Evolutionary conservation across 2,113 vertebrate genomes (phyloP), one percentile per base, ranked within the genome.

Genomic region (Echinops telfairi): DNA sequence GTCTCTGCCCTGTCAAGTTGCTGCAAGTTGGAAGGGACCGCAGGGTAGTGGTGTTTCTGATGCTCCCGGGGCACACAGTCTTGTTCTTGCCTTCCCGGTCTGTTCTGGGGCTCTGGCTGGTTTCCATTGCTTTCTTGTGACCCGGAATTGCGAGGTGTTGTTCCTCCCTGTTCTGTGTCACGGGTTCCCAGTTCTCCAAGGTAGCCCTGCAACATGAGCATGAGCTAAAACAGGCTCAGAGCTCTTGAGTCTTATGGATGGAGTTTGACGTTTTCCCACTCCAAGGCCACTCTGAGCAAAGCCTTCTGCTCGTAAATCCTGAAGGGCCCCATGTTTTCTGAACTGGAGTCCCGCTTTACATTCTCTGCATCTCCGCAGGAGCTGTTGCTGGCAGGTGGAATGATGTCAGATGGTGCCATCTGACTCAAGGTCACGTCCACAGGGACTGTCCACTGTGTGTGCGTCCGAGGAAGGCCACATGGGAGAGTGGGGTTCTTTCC

Each of bases 311-410:
- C 57, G 76, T 75, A 40, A 19, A 23, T 16, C 38, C 82, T 47
- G 10, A n/a, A 14, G 2, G 23, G 60, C 23, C 33, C 71, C 70
- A 53, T 81, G 25, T 58, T 92, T 60, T 92, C 87, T 68, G 81
- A 78, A 62, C 40, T 9, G 12, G 47, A 88, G 31, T 78, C 83
- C 85, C 17, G 17, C 68, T 68, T 27, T 43, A 20, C 27, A 92
- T 89, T 58, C 68, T 93, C 57, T 29, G 60, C 47, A 62, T 87
- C 53, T 90, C 47, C 87, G 89, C 19, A 93, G 64, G 9, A 87
- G 53, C 60, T 78, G 47, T 6, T 68, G 22, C 33, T 25, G 58
- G 64, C 31, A 36, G 60, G 25, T 80, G 36, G 70, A 66, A 33
- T 16, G 6, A 9, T 31, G 27, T 88, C 36, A n/a, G 10, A 38